Percentiles rank a stretch among this genome's conserved stretches.
These are phyloP conservation scores for Hemicordylus capensis DNA, from an alignment of 2,113 vertebrate species.

Conservation along the genomic window DNA sequence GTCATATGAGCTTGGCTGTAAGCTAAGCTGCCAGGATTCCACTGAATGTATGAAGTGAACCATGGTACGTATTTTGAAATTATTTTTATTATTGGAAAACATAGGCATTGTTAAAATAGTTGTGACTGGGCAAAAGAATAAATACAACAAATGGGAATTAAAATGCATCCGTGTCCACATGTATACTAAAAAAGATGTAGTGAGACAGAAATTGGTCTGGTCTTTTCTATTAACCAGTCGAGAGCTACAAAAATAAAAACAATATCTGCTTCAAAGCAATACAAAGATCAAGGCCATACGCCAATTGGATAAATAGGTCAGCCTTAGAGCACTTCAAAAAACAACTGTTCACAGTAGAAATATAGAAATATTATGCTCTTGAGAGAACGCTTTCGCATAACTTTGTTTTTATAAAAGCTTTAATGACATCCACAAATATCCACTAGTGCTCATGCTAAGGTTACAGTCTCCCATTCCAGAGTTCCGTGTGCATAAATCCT, in stretches of 20 bases:
- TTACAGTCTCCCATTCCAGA: background rate
- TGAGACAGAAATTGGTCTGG: background rate
- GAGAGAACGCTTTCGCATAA: background rate
- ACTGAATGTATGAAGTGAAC: no score
- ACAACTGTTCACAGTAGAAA: background rate
- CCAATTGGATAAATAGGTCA: constrained; percentile 13
- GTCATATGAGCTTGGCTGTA: background rate
- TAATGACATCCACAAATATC: background rate
- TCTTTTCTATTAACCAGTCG: background rate
- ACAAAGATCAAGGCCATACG: background rate
- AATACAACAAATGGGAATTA: background rate
- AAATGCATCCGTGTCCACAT: background rate
- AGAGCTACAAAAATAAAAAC: background rate
- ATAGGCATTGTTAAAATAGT: background rate
- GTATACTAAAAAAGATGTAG: background rate
- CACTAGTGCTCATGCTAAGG: background rate
- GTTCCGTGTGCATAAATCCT: background rate
- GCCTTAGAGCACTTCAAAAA: constrained; percentile 10
- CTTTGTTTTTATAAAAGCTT: background rate
- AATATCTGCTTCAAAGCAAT: constrained; percentile 21
- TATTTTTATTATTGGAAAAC: background rate
- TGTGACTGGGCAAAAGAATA: background rate
- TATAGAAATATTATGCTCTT: background rate
- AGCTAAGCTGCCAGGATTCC: background rate
- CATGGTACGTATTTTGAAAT: background rate